Evolutionary conservation across 2,888 invertebrate genomes (phyloP).

Genomic region (Xanthostigma xanthostigma): DNA sequence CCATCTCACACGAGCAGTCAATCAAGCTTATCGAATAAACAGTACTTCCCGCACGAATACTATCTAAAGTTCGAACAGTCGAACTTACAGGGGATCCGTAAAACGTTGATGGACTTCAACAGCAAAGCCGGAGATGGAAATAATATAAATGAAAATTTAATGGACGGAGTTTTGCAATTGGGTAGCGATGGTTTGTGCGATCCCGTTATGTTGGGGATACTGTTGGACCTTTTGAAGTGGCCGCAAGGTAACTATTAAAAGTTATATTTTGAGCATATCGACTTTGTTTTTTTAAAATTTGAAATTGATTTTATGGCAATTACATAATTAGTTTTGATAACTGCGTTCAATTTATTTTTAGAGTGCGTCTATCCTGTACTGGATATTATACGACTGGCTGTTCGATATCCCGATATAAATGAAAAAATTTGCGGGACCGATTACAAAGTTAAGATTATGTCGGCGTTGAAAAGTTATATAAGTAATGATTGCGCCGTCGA

Average conservation of each 20-base stretch:
- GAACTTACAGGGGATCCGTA: slow-evolving; percentile 56
- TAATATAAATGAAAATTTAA: slow-evolving; percentile 36
- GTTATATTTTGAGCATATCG: neutral
- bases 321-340: neutral
- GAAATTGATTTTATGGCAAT: neutral
- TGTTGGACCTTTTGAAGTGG: slow-evolving; percentile 55
- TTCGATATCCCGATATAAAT: slow-evolving; percentile 39
- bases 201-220: slow-evolving; percentile 33
- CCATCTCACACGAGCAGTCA: slow-evolving; percentile 26
- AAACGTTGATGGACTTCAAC: slow-evolving; percentile 62
- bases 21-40: slow-evolving; percentile 13
- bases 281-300: neutral
- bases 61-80: slow-evolving; percentile 65
- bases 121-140: slow-evolving; percentile 38
- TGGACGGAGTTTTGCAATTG: slow-evolving; percentile 48
- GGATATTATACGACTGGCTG: slow-evolving; percentile 71
- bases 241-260: slow-evolving; percentile 40
- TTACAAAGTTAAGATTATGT: slow-evolving; percentile 19
- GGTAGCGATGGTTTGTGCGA: slow-evolving; percentile 32
- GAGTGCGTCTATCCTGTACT: slow-evolving; percentile 78
- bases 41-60: slow-evolving; percentile 28
- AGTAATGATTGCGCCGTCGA: slow-evolving; percentile 28
- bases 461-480: slow-evolving; percentile 21
- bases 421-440: slow-evolving; percentile 37
- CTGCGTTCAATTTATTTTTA: slow-evolving; percentile 21